Percentiles rank a stretch among this genome's conserved stretches.
Evolutionary conservation across 2,797 vertebrate species (phyloP).

Genomic region (Peromyscus aztecus): DNA sequence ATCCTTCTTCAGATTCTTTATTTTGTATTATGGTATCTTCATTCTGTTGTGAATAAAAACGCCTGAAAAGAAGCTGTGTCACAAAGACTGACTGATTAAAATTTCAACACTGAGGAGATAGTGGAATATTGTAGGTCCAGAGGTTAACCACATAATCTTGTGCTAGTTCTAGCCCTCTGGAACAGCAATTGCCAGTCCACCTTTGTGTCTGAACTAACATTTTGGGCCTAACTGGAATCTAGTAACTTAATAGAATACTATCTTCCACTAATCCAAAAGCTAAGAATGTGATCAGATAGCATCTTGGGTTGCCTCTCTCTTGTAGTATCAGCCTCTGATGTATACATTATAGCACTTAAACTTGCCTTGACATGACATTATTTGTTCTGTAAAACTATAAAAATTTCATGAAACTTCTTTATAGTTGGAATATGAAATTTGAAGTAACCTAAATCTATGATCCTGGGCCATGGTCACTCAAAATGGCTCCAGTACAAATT

Average conservation of each 20-base stretch:
- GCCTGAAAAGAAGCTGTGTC: not conserved
- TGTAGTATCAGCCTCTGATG: too few species aligned
- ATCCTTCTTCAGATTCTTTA: not conserved
- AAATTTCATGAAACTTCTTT: not conserved
- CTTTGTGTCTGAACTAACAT: not conserved
- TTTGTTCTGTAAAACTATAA: not conserved
- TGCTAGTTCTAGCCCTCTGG: not conserved
- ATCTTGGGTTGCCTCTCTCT: not conserved
- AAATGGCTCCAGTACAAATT: not conserved
- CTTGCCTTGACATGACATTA: not conserved
- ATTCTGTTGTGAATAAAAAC: not conserved
- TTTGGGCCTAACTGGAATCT: too few species aligned
- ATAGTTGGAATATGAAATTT: not conserved
- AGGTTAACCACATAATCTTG: not conserved
- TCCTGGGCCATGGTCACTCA: not conserved
- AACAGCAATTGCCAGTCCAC: not conserved
- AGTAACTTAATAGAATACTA: not conserved
- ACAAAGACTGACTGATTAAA: not conserved
- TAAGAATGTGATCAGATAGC: not conserved
- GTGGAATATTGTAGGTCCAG: not conserved
- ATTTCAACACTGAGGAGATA: not conserved
- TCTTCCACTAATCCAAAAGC: not conserved
- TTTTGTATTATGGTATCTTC: not conserved
- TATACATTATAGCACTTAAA: not conserved
- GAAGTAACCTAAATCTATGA: not conserved